Conservation (phyloP, 2,888 invertebrate genomes). For the Drosophila macrospina region DNA sequence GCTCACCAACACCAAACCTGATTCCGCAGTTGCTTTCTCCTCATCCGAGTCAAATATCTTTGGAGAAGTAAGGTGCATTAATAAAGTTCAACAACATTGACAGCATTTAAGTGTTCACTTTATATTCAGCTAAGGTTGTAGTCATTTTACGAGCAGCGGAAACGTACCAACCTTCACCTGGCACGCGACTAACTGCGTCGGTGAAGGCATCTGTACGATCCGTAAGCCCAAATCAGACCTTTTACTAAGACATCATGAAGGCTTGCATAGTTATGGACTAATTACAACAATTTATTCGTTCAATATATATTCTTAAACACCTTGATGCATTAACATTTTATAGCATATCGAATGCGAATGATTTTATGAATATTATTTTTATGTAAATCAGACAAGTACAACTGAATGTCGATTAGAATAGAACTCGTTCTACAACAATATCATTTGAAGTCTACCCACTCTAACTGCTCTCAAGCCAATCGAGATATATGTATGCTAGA, state of each 20-base stretch:
- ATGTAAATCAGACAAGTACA: conserved; percentile 5
- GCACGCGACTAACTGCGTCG: conserved; percentile 77
- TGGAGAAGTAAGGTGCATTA: not conserved
- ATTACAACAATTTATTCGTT: not conserved
- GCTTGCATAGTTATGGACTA: not conserved
- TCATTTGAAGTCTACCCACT: no score
- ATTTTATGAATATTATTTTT: not conserved
- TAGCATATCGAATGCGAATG: not conserved
- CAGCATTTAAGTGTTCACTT: not conserved
- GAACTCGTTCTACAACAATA: conserved; percentile 2
- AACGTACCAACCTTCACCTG: conserved; percentile 19
- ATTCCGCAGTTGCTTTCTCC: conserved; percentile 48
- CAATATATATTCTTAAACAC: not conserved
- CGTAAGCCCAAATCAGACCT: conserved; percentile 73
- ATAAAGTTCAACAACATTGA: not conserved
- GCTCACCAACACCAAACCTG: conserved; percentile 26
- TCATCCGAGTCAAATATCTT: conserved; percentile 72
- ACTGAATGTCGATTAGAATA: not conserved
- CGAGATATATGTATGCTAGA: not conserved
- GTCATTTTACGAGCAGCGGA: conserved; percentile 60
- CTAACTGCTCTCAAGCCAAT: not conserved
- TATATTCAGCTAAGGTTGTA: conserved; percentile 64
- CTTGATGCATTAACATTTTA: not conserved
- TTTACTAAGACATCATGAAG: conserved; percentile 79
- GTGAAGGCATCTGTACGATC: conserved; percentile 16